Evolutionary conservation across 2,113 vertebrate genomes (phyloP).

Genomic region (Oreochromis niloticus): DNA sequence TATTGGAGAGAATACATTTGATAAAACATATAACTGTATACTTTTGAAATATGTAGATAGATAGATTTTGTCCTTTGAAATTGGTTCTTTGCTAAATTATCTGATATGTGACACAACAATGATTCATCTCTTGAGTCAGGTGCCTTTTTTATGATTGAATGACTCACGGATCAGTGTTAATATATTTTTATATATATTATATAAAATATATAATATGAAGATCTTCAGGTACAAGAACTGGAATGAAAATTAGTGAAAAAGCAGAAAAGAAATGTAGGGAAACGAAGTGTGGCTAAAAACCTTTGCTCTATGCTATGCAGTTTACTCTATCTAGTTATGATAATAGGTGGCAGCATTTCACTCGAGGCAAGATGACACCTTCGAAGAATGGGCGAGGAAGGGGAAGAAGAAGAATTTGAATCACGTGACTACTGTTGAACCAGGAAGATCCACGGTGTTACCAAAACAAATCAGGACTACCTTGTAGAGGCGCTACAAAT

Average conservation of each 20-base stretch:
- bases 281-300: accelerated
- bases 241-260: not conserved
- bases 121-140: not conserved
- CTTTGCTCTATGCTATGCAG: not conserved
- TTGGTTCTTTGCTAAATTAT: not conserved
- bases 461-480: constrained; percentile 30
- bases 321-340: not conserved
- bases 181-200: accelerated
- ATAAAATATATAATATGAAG: accelerated
- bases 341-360: not conserved
- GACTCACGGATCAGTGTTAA: not conserved
- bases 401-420: not conserved
- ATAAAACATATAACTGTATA: not conserved
- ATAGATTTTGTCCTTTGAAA: not conserved
- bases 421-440: constrained; percentile 1
- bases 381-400: not conserved
- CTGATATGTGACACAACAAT: not conserved
- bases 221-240: not conserved
- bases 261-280: not conserved
- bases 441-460: constrained; percentile 23
- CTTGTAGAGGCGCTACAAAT: not conserved
- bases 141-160: not conserved
- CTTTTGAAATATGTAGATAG: not conserved
- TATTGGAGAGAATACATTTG: accelerated
- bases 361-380: not conserved